phyloP scores from a whole-genome alignment of 2,797 vertebrate species.

The Sternarchorhynchus goeldii region DNA sequence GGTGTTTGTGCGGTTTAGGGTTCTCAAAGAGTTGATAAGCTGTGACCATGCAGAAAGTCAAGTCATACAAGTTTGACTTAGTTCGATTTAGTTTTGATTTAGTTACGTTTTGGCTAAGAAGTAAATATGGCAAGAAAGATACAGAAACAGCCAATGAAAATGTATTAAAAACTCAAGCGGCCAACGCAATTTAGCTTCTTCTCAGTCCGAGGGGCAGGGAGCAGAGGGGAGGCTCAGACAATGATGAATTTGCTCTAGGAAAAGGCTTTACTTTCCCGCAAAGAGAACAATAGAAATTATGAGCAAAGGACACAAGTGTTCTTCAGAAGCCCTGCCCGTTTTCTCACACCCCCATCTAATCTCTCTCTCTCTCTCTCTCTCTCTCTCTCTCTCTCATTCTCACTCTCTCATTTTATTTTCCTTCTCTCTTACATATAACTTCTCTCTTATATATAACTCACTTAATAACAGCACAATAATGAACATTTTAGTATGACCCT shows the following conservation, averaged over 20 bases:
- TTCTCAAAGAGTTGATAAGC: neutral
- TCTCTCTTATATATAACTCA: constrained; percentile 33
- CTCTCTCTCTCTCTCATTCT: neutral
- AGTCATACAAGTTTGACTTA: neutral
- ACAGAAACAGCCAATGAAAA: neutral
- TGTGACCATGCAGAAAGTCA: neutral
- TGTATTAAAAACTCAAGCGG: constrained; percentile 29
- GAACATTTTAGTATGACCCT: constrained; percentile 33
- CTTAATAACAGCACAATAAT: constrained; percentile 32
- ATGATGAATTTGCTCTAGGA: constrained; percentile 40
- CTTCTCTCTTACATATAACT: no score
- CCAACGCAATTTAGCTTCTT: neutral
- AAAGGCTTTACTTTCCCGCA: constrained; percentile 40
- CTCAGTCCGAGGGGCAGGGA: neutral
- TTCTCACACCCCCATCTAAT: constrained; percentile 23
- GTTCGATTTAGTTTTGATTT: neutral
- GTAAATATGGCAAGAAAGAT: neutral
- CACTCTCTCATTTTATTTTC: neutral
- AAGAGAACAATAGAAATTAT: constrained; percentile 42
- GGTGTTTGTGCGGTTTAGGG: no score
- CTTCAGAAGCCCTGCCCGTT: neutral
- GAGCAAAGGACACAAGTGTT: constrained; percentile 46
- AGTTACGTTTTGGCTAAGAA: neutral
- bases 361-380: constrained; percentile 13
- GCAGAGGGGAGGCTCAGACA: constrained; percentile 6